phyloP scores from a whole-genome alignment of 2,888 invertebrate genomes.

The Nomada hirtipes region DNA sequence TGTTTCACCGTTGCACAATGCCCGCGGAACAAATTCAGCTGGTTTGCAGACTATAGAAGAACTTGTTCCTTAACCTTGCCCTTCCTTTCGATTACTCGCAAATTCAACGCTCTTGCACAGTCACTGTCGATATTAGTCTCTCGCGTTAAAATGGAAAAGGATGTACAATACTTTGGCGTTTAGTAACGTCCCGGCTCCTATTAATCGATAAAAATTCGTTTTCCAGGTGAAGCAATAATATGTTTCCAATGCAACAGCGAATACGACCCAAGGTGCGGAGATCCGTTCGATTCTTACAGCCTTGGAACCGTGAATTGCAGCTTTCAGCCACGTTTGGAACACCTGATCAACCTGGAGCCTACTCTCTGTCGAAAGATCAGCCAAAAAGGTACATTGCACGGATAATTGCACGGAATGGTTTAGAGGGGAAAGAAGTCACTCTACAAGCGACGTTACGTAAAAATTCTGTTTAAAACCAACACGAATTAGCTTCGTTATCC shows the following conservation, averaged over 20 bases:
- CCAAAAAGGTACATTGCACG: constrained; percentile 88
- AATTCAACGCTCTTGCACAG: background rate
- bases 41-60: background rate
- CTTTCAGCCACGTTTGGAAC: constrained; percentile 89
- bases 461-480: background rate
- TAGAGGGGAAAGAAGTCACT: background rate
- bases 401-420: too few species aligned
- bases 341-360: constrained; percentile 87
- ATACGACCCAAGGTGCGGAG: constrained; percentile 95
- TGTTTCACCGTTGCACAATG: constrained; percentile 11
- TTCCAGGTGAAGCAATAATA: constrained; percentile 87
- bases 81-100: background rate
- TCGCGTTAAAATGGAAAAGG: too few species aligned
- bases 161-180: too few species aligned
- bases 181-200: background rate
- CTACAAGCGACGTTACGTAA: background rate
- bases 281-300: constrained; percentile 94
- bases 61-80: background rate
- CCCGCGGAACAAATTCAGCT: background rate
- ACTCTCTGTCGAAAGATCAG: constrained; percentile 93
- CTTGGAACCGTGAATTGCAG: constrained; percentile 94
- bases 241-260: constrained; percentile 97
- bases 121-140: background rate
- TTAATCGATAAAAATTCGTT: constrained; percentile 1
- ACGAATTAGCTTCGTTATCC: constrained; percentile 9